These are phyloP conservation scores for Corythornis vintsioides DNA, from an alignment of 2,113 vertebrate species.

Conservation along the genomic window DNA sequence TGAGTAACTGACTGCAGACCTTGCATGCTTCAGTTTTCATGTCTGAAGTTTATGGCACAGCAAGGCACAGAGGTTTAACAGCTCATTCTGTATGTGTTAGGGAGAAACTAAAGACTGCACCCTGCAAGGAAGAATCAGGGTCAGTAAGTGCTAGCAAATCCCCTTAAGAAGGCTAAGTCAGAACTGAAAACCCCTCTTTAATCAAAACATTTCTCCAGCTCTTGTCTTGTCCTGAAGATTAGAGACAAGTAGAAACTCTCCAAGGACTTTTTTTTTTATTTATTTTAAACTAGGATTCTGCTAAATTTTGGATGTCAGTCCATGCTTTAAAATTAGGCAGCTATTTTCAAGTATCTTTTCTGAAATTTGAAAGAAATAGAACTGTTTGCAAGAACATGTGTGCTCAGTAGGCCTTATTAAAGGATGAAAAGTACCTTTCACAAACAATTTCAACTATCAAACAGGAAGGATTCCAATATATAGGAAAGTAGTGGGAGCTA, in stretches of 20 bases:
- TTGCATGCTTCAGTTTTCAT: neutral
- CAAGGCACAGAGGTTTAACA: neutral
- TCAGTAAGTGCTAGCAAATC: neutral
- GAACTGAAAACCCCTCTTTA: slow-evolving; percentile 19
- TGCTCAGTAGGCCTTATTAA: neutral
- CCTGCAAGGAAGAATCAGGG: neutral
- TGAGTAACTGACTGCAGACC: neutral
- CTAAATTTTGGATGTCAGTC: neutral
- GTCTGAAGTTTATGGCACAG: neutral
- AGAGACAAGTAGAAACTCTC: neutral
- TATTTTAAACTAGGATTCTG: neutral
- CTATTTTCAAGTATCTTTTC: neutral
- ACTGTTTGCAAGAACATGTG: neutral
- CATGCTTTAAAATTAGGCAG: neutral
- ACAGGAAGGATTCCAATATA: neutral
- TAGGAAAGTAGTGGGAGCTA: neutral
- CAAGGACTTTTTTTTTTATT: neutral
- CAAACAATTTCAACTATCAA: neutral
- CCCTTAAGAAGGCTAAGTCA: slow-evolving; percentile 2
- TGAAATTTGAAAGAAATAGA: neutral
- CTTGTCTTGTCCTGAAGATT: neutral
- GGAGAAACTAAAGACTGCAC: neutral
- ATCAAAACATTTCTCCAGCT: slow-evolving; percentile 39
- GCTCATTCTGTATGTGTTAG: neutral
- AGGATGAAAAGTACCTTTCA: neutral